Evolutionary conservation across 2,888 invertebrate species (phyloP).

Genomic region (Ichneumoninae sp.): DNA sequence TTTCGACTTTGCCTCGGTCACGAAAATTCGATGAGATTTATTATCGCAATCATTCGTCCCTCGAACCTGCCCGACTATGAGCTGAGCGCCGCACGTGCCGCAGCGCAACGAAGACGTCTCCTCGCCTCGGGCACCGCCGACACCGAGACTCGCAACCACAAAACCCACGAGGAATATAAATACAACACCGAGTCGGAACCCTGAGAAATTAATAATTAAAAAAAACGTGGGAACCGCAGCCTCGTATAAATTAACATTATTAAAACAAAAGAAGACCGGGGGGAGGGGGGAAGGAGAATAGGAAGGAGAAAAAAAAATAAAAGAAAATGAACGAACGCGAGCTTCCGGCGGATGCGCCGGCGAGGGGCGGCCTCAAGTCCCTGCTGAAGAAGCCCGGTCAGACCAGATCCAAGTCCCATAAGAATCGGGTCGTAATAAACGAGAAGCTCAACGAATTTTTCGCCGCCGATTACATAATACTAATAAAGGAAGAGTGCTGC

Average conservation of each 20-base stretch:
- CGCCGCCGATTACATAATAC: constrained; percentile 96
- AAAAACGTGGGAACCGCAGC: constrained; percentile 41
- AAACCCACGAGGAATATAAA: background rate
- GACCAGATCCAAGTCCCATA: constrained; percentile 87
- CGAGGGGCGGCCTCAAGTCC: constrained; percentile 86
- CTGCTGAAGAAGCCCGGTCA: constrained; percentile 91
- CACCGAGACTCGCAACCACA: background rate
- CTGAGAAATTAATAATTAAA: background rate
- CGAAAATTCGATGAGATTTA: constrained; percentile 3
- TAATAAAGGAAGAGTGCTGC: constrained; percentile 94
- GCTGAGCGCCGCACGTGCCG: constrained; percentile 15
- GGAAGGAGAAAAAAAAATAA: constrained; percentile 10
- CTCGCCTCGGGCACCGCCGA: constrained; percentile 1
- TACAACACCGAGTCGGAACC: background rate
- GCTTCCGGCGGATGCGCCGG: constrained; percentile 76
- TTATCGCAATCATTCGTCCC: background rate
- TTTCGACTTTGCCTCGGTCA: background rate
- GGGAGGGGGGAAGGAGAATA: background rate
- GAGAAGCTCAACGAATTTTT: constrained; percentile 96
- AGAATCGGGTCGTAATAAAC: constrained; percentile 94
- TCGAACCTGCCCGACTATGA: background rate
- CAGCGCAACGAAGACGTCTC: background rate
- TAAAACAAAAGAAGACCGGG: background rate
- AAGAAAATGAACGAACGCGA: constrained; percentile 70
- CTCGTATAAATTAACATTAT: background rate